Percentiles rank a stretch among this genome's conserved stretches.
phyloP scores from a whole-genome alignment of 2,888 invertebrate genomes.

The Archaeoteleia sp. region DNA sequence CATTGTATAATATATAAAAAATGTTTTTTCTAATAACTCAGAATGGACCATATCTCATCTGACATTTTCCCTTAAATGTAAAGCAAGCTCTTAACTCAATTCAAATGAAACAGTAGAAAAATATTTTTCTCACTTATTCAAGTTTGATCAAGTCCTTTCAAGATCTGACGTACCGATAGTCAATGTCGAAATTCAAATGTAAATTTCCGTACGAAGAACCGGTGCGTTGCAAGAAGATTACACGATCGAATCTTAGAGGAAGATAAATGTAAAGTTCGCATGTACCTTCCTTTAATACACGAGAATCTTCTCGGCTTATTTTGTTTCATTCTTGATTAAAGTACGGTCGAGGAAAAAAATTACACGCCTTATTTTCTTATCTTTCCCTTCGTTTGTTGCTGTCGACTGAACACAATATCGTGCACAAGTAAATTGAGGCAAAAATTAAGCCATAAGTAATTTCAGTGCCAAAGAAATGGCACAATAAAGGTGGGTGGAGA shows the following conservation, averaged over 20 bases:
- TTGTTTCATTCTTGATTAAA: conserved; percentile 48
- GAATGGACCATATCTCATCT: too few relatives aligned
- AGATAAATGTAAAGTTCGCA: conserved; percentile 71
- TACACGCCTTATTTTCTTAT: conserved; percentile 47
- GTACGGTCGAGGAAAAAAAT: conserved; percentile 31
- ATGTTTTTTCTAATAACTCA: too few relatives aligned
- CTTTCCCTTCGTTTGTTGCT: conserved; percentile 32
- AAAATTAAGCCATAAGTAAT: conserved; percentile 51
- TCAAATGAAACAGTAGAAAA: conserved; percentile 7
- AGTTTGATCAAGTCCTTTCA: conserved; percentile 22
- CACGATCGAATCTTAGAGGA: conserved; percentile 64
- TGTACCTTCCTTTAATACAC: conserved; percentile 57
- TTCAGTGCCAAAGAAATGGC: conserved; percentile 37
- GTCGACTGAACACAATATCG: conserved; percentile 39
- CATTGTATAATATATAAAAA: too few relatives aligned
- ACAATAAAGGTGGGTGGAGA: conserved; percentile 29
- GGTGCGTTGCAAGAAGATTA: conserved; percentile 58
- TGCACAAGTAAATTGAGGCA: conserved; percentile 45
- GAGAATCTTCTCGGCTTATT: conserved; percentile 38
- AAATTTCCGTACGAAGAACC: conserved; percentile 54
- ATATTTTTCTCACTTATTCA: conserved; percentile 2
- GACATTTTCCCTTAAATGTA: not conserved
- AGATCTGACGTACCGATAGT: conserved; percentile 45
- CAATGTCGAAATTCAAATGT: conserved; percentile 62
- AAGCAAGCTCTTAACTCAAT: conserved; percentile 3